Conservation (phyloP, 2,888 invertebrate genomes). For the Noctua comes region DNA sequence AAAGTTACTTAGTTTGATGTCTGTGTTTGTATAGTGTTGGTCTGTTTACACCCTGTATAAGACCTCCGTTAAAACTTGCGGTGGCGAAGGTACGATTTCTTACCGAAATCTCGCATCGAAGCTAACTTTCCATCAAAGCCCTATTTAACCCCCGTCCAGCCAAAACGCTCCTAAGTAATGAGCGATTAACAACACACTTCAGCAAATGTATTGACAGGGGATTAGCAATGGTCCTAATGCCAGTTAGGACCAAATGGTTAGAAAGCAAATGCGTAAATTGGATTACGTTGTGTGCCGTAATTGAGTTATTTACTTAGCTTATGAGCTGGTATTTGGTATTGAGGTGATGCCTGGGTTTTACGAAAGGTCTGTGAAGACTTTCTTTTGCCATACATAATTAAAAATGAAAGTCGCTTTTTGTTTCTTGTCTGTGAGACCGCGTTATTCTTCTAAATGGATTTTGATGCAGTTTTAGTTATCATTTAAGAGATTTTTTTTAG, state of each 20-base stretch:
- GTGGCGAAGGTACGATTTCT: neutral
- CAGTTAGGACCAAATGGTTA: constrained; percentile 28
- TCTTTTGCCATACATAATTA: neutral
- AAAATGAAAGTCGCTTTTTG: neutral
- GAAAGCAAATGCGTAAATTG: constrained; percentile 43
- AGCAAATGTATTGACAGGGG: constrained; percentile 36
- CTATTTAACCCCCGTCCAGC: neutral
- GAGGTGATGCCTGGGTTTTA: constrained; percentile 12
- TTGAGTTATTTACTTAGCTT: constrained; percentile 54
- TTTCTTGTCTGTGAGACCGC: neutral
- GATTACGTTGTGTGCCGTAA: constrained; percentile 45
- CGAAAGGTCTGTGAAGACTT: constrained; percentile 8
- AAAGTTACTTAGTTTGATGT: too few relatives aligned
- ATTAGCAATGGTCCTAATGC: constrained; percentile 21
- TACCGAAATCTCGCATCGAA: neutral
- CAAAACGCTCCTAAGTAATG: constrained; percentile 30
- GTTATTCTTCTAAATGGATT: neutral
- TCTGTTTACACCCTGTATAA: too few relatives aligned
- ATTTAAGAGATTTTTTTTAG: neutral
- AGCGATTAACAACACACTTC: constrained; percentile 40
- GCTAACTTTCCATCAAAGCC: neutral
- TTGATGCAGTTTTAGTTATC: neutral
- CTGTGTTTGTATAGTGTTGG: too few relatives aligned
- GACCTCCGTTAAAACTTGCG: neutral
- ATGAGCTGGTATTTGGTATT: constrained; percentile 39